phyloP scores from a whole-genome alignment of 2,797 vertebrate genomes.

The Sebastes vulpes region DNA sequence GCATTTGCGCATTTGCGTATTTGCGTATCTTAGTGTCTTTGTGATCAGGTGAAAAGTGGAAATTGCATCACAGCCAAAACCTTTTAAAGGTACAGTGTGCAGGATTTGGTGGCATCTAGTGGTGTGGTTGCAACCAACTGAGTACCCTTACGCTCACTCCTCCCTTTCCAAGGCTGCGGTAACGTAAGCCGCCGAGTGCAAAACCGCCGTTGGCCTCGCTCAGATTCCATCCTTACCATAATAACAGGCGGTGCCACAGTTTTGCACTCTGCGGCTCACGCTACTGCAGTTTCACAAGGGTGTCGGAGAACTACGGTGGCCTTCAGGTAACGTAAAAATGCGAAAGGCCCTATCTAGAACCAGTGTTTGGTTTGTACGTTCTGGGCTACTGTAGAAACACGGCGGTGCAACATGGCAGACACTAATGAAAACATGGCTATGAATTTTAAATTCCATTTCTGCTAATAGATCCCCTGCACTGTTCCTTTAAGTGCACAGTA shows the following conservation, averaged over 20 bases:
- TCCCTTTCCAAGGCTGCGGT: not conserved
- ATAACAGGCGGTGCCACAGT: not conserved
- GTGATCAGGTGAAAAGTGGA: too few species aligned
- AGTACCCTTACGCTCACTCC: not conserved
- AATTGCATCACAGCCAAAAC: too few species aligned
- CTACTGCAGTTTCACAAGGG: not conserved
- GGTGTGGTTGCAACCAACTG: too few species aligned
- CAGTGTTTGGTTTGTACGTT: not conserved
- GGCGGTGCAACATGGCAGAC: too few species aligned
- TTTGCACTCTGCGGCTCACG: not conserved
- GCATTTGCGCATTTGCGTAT: too few species aligned
- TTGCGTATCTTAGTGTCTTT: too few species aligned
- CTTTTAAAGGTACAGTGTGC: too few species aligned
- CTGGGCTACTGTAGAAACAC: not conserved
- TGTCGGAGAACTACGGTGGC: not conserved
- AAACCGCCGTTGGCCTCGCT: not conserved
- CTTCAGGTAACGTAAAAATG: not conserved
- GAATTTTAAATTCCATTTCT: not conserved
- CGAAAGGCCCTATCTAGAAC: not conserved
- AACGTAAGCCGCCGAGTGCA: not conserved
- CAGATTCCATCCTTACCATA: not conserved
- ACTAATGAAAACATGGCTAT: not conserved
- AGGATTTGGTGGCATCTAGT: too few species aligned
- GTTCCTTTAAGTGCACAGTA: not conserved
- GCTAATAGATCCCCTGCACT: not conserved